Evolutionary conservation across 1,140 invertebrate genomes (phyloP), one percentile per base, ranked within the genome.

Genomic region (Eubasilissa regina): DNA sequence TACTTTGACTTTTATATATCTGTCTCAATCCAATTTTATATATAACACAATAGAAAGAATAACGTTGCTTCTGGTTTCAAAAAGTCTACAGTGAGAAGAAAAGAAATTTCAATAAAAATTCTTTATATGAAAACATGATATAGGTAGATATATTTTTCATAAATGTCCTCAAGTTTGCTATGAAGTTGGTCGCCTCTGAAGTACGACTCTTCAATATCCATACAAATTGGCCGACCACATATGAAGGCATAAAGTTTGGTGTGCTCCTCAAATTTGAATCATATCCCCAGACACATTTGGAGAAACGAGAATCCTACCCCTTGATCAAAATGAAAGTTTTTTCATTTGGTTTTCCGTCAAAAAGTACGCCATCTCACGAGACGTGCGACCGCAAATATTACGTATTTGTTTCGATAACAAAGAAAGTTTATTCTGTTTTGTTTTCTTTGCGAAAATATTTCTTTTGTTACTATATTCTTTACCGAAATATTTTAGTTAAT

Each of bases 211-310:
- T 58, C 80, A 79, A 81, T 81, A 81, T 81, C 76, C 80, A 81
- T 81, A 81, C 77, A 73, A 78, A 81, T 81, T 81, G 80, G 73
- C 73, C 56, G 73, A 77, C 70, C 80, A 70, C 80, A 76, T 78
- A 81, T 79, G 80, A 79, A 81, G 77, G 74, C 80, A 81, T 81
- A 81, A 81, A 81, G 55, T 56, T 76, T 44, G 74, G 43, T 15
- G n/a, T 15, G 66, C 44, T 70, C 43, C 66, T 51, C 68, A 51
- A 55, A 73, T 55, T n/a, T 10, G 68, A 73, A 73, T 73, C 68
- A 73, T 73, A 55, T 17, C 56, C 25, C 68, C 68, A 73, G 68
- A 55, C 68, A 73, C 68, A 55, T 73, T 68, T 45, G 35, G 64
- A 13, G 44, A 68, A 68, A 68, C 44, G 64, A 68, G 64, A 68